Evolutionary conservation across 2,888 invertebrate genomes (phyloP), one percentile per base, ranked within the genome.

Genomic region (Machimus atricapillus): DNA sequence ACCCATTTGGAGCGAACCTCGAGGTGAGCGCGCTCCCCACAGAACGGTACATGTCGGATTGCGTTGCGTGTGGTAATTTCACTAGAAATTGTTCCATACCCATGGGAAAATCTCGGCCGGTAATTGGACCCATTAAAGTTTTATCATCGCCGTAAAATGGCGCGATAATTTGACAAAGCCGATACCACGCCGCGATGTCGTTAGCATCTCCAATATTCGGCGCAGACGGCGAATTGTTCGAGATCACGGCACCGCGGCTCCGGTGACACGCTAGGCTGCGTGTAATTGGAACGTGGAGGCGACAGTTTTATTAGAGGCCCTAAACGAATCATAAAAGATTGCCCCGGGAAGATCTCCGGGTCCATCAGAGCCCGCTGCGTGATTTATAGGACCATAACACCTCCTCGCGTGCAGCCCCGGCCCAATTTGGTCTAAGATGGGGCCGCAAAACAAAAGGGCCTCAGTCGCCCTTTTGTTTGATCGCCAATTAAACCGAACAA

Each of bases 91-190:
- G 58, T 82, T 82, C 16, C 52, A 82, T 40, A 46, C 16, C 58
- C 58, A 82, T 82, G 82, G 58, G 56, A 82, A 58, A 82, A 37
- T 31, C 31, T 56, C 37, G 27, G 56, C 2, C 56, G 12, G 58
- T 52, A 82, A 82, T 82, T 82, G 37, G 82, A n/a, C 19, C 56
- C 37, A 82, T 82, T 82, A 82, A 58, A 82, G 56, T 82, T 82
- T 82, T 82, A 82, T 82, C 56, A 82, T 58, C 8, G 31, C 82
- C 43, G 27, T 52, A 82, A 82, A 82, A 82, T n/a, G 27, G 14
- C 31, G 82, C 56, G 58, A 82, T 82, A 82, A 52, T 82, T 82
- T 82, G 82, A 52, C 82, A 82, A 56, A 56, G 82, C 37, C 58
- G 31, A 58, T 82, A 27, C 56, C 82, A 56, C 52, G 56, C 43